Evolutionary conservation across 2,113 vertebrate genomes (phyloP), one percentile per base, ranked within the genome.

Genomic region (Rhizomys pruinosus): DNA sequence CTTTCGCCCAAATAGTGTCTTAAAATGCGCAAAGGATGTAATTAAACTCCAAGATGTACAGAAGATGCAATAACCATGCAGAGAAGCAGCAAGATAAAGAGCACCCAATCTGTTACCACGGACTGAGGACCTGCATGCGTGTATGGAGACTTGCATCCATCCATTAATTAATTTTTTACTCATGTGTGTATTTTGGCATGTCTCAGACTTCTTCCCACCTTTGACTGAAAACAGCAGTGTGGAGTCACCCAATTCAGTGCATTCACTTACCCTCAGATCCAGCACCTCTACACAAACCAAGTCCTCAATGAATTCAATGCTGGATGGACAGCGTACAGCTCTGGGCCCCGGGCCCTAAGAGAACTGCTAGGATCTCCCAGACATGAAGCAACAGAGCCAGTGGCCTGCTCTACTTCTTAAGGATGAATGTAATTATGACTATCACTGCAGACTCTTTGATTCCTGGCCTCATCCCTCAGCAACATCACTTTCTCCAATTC

Each of bases 261-360:
- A 37, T 25, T 57, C 42, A 55, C 0, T 74, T 13, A 6, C 5
- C 2, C 59, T 59, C 0, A 0, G n/a, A 1, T 11, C 10, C 13
- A 42, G n/a, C 61, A 64, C 9, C 86, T 92, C 39, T 63, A 32
- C 10, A 25, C 9, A 79, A 22, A 37, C n/a, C 5, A 37, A 88
- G 7, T 9, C 3, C 7, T 79, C 5, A 34, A 23, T 2, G 82
- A 77, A 87, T 29, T 13, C 4, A 44, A 44, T 9, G 4, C 27
- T 37, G 0, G 55, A 13, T 1, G n/a, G 12, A 19, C 42, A 34
- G 6, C 3, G 0, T 34, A 27, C 27, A 29, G n/a, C 20, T 8
- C 52, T 61, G 52, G 66, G 19, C 15, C 22, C 10, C 9, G 22
- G 39, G 57, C 25, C 20, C 13, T 68, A 37, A 57, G 11, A 64